Evolutionary conservation across 1,140 invertebrate species (phyloP).

Genomic region (Drosophila auraria): DNA sequence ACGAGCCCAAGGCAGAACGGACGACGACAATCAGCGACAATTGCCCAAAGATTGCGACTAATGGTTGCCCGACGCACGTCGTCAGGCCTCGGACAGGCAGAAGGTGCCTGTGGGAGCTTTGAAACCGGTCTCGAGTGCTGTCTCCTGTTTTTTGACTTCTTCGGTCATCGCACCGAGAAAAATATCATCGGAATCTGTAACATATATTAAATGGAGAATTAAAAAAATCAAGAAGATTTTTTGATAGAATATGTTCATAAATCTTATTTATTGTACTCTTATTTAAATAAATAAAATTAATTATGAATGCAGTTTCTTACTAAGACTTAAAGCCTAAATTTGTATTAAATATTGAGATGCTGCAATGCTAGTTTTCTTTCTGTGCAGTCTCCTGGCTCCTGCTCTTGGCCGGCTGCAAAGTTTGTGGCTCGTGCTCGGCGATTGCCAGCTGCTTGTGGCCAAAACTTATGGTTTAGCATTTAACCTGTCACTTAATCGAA

Average conservation of each 20-base stretch:
- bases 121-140: conserved; percentile 34
- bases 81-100: conserved; percentile 32
- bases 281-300: not conserved
- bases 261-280: not conserved
- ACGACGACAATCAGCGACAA: conserved; percentile 76
- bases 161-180: conserved; percentile 13
- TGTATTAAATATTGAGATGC: not conserved
- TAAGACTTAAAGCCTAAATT: not conserved
- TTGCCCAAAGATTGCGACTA: conserved; percentile 76
- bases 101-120: conserved; percentile 45
- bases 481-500: conserved; percentile 78
- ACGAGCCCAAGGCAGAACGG: conserved; percentile 45
- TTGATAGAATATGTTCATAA: no score
- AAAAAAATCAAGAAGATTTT: no score
- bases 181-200: not conserved
- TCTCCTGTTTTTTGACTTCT: conserved; percentile 25
- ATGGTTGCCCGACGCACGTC: conserved; percentile 63
- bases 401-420: conserved; percentile 58
- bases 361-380: not conserved
- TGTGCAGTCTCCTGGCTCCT: conserved; percentile 23
- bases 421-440: conserved; percentile 64
- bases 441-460: conserved; percentile 60
- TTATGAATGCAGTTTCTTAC: not conserved
- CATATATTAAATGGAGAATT: no score
- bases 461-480: conserved; percentile 68